Percentiles rank a stretch among this genome's conserved stretches.
These are phyloP conservation scores for Cremastinae sp. DNA, from an alignment of 2,888 invertebrate species.

Conservation along the genomic window DNA sequence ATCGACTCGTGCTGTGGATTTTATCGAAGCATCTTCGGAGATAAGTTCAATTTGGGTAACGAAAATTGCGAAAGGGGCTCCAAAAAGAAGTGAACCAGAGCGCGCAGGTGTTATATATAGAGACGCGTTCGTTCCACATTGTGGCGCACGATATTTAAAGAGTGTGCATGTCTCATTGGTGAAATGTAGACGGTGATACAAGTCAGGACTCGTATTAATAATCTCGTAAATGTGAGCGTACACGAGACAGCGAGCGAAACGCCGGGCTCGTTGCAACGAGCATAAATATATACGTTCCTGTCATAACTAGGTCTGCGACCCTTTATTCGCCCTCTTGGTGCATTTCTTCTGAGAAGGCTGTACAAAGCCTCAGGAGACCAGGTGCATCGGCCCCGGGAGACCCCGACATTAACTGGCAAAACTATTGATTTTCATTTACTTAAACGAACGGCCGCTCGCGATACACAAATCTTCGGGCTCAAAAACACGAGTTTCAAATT, in stretches of 20 bases:
- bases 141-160: constrained; percentile 15
- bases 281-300: constrained; percentile 16
- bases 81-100: constrained; percentile 37
- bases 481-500: neutral
- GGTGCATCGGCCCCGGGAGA: constrained; percentile 71
- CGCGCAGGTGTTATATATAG: constrained; percentile 15
- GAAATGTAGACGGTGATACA: constrained; percentile 1
- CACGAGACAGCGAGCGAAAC: too few species aligned
- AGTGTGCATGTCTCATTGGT: constrained; percentile 26
- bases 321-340: constrained; percentile 8
- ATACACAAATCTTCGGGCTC: constrained; percentile 15
- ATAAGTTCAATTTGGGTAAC: constrained; percentile 6
- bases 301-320: constrained; percentile 57
- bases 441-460: constrained; percentile 42
- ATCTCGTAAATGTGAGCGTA: neutral
- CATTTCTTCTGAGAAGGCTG: constrained; percentile 25
- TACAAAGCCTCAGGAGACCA: constrained; percentile 49
- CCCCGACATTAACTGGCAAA: constrained; percentile 67
- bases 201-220: constrained; percentile 28
- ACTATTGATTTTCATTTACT: constrained; percentile 75
- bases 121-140: constrained; percentile 28
- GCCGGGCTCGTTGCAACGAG: neutral
- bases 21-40: too few species aligned
- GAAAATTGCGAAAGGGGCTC: constrained; percentile 29
- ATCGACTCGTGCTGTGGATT: too few species aligned